Evolutionary conservation across 2,113 vertebrate species (phyloP).

Genomic region (Murina feae): DNA sequence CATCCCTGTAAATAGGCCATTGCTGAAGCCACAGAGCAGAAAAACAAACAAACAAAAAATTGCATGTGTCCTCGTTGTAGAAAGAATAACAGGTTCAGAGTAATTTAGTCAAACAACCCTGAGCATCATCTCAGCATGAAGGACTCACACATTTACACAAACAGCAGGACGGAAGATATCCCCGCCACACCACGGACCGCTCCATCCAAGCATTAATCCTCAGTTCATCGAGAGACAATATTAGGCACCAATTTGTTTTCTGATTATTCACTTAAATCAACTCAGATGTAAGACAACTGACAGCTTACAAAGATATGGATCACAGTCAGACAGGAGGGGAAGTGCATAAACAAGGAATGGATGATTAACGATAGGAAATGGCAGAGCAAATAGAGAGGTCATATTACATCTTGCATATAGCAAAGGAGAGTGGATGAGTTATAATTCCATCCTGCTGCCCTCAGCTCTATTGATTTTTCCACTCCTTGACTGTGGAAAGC

Average conservation of each 20-base stretch:
- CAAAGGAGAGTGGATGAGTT: conserved; percentile 62
- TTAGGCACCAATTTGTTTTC: background rate
- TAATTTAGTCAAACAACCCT: too few species aligned
- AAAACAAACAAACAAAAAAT: background rate
- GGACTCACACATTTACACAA: background rate
- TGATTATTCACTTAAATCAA: conserved; percentile 24
- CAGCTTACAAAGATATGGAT: conserved; percentile 38
- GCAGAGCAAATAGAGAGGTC: conserved; percentile 67
- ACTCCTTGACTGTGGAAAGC: conserved; percentile 11
- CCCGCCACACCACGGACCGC: fast-evolving
- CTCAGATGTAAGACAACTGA: conserved; percentile 51
- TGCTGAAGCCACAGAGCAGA: background rate
- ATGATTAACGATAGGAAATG: conserved; percentile 73
- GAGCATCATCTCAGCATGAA: background rate
- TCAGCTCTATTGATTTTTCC: conserved; percentile 71
- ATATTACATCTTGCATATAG: conserved; percentile 69
- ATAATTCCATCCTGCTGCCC: conserved; percentile 61
- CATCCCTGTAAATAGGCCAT: background rate
- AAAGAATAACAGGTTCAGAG: background rate
- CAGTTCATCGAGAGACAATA: background rate
- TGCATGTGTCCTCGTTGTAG: fast-evolving
- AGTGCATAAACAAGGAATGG: conserved; percentile 32
- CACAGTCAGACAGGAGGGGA: background rate
- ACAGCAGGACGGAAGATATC: background rate
- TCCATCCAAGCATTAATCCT: background rate